A percentile compares a stretch with the other conserved stretches of the same genome.
Evolutionary conservation across 2,113 vertebrate genomes (phyloP).

Genomic region (Silurus glanis): DNA sequence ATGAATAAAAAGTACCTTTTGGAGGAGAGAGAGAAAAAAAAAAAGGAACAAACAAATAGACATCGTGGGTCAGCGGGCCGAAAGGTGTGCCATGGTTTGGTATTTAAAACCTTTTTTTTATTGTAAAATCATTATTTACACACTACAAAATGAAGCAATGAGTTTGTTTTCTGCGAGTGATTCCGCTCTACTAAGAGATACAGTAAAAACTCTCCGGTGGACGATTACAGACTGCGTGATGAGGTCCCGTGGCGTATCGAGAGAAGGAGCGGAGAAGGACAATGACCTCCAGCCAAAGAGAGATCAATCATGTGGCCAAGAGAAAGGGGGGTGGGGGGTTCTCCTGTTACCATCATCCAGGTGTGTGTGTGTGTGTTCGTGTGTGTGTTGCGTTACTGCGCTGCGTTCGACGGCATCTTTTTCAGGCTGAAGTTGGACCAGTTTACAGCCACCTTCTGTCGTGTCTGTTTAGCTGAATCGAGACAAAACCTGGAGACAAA

Average conservation of each 20-base stretch:
- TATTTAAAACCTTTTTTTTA: constrained; percentile 78
- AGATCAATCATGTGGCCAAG: constrained; percentile 59
- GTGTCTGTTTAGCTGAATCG: constrained; percentile 96
- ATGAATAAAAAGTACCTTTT: constrained; percentile 50
- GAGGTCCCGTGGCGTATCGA: constrained; percentile 66
- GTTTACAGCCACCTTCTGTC: constrained; percentile 97
- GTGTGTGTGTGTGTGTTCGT: constrained; percentile 44
- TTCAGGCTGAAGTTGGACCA: constrained; percentile 99
- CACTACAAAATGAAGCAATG: constrained; percentile 70
- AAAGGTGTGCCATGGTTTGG: constrained; percentile 33
- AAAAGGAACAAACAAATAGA: constrained; percentile 19
- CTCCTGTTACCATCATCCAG: constrained; percentile 56
- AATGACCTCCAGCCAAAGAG: constrained; percentile 64
- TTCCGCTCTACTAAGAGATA: constrained; percentile 54
- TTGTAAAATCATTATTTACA: constrained; percentile 76
- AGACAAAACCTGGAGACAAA: constrained; percentile 86
- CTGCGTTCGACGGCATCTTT: constrained; percentile 92
- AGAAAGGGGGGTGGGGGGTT: constrained; percentile 45
- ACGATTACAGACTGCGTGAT: constrained; percentile 56
- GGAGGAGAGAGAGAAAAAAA: constrained; percentile 58
- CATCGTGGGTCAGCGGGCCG: constrained; percentile 15
- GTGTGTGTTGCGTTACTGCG: constrained; percentile 80
- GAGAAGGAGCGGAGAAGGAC: constrained; percentile 66
- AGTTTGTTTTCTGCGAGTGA: constrained; percentile 58
- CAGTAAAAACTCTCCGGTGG: constrained; percentile 57